These are phyloP conservation scores for Calliopsis andreniformis DNA, from an alignment of 1,140 invertebrate genomes.

Conservation along the genomic window DNA sequence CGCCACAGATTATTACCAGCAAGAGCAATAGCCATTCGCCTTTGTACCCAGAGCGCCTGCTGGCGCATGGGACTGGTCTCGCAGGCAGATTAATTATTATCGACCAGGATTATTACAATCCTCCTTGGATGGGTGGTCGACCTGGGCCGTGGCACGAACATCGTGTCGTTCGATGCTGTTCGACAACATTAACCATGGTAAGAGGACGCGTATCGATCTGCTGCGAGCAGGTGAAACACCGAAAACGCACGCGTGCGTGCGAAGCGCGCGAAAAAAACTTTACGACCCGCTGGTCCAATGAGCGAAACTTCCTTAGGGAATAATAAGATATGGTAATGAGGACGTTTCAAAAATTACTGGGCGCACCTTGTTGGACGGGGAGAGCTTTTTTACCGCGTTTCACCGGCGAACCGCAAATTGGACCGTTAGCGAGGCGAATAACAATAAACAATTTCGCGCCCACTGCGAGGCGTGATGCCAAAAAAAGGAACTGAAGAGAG, in stretches of 20 bases:
- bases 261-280: slow-evolving; percentile 7
- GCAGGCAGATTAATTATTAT: slow-evolving; percentile 65
- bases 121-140: slow-evolving; percentile 53
- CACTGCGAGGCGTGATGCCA: neutral
- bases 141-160: slow-evolving; percentile 53
- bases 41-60: slow-evolving; percentile 26
- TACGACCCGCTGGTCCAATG: slow-evolving; percentile 21
- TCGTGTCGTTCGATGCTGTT: slow-evolving; percentile 54
- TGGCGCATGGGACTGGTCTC: slow-evolving; percentile 57
- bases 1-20: slow-evolving; percentile 58
- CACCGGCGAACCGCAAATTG: neutral
- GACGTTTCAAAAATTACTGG: slow-evolving; percentile 12
- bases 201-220: slow-evolving; percentile 22
- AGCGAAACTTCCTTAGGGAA: slow-evolving; percentile 22
- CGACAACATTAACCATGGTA: slow-evolving; percentile 42
- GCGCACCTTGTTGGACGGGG: slow-evolving; percentile 1
- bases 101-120: slow-evolving; percentile 60
- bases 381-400: neutral
- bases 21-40: slow-evolving; percentile 59
- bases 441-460: neutral
- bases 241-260: slow-evolving; percentile 12
- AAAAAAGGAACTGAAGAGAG: neutral
- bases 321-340: slow-evolving; percentile 40
- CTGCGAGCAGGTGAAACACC: slow-evolving; percentile 19
- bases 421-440: neutral